Percentiles rank a stretch among this genome's conserved stretches.
These are phyloP conservation scores for Trogon surrucura DNA, from an alignment of 2,113 vertebrate species.

Conservation along the genomic window DNA sequence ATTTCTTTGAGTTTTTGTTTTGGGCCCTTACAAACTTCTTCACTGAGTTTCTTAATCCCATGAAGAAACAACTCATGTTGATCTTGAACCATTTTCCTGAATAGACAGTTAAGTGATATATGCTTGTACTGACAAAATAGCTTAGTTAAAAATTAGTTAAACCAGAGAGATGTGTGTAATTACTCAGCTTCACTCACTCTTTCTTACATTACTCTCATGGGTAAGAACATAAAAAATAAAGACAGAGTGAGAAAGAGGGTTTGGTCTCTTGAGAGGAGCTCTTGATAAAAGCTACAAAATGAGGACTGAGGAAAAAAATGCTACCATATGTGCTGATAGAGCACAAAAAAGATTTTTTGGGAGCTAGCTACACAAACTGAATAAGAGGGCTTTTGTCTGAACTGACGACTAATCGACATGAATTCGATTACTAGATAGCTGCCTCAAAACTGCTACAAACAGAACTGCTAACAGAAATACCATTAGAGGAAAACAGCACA, in stretches of 20 bases:
- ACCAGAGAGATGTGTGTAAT: neutral
- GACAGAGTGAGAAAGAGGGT: neutral
- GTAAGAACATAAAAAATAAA: neutral
- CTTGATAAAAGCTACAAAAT: constrained; percentile 26
- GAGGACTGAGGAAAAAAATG: neutral
- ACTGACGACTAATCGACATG: constrained; percentile 38
- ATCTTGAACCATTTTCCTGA: neutral
- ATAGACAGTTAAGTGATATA: neutral
- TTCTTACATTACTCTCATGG: neutral
- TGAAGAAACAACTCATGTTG: neutral
- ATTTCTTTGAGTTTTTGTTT: neutral
- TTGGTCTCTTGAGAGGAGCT: neutral
- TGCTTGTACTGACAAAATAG: neutral
- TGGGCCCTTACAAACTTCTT: neutral
- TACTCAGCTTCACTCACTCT: neutral
- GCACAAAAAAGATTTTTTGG: constrained; percentile 44
- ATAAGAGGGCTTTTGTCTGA: constrained; percentile 47
- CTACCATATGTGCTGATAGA: constrained; percentile 26
- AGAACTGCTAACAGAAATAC: neutral
- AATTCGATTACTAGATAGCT: constrained; percentile 53
- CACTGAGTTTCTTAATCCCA: neutral
- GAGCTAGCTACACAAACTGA: constrained; percentile 8
- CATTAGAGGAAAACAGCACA: neutral
- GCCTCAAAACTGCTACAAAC: neutral
- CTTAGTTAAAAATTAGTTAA: neutral